A percentile compares a stretch with the other conserved stretches of the same genome.
phyloP scores from a whole-genome alignment of 2,113 vertebrate species.

The Ceyx cyanopectus region DNA sequence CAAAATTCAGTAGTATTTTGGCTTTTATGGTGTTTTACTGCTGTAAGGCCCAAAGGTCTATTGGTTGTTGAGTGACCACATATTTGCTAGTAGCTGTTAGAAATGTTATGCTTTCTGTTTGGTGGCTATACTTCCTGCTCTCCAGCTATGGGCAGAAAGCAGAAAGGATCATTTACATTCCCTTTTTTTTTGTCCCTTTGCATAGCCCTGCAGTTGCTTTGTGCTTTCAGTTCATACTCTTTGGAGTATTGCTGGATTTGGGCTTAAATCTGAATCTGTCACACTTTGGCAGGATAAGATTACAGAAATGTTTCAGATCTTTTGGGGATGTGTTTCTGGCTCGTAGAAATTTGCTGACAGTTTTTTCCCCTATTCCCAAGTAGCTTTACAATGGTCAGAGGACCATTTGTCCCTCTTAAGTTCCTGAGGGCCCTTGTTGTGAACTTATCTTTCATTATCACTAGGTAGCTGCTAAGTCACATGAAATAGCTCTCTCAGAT shows the following conservation, averaged over 20 bases:
- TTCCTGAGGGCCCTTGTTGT: neutral
- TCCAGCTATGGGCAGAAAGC: neutral
- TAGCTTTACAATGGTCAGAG: neutral
- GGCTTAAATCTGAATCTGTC: neutral
- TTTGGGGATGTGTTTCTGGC: conserved; percentile 8
- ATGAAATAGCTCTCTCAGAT: neutral
- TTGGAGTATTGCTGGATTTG: neutral
- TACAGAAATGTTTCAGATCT: conserved; percentile 7
- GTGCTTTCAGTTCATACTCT: neutral
- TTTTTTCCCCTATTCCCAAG: neutral
- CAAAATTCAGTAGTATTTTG: neutral
- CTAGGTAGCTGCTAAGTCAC: neutral
- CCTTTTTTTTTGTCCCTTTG: neutral
- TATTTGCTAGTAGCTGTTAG: neutral
- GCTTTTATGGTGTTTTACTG: neutral
- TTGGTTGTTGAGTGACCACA: neutral
- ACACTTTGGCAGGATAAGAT: neutral
- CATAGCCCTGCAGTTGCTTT: neutral
- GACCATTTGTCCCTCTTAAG: neutral
- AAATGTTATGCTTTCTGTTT: neutral
- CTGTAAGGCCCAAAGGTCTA: neutral
- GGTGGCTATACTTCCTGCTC: neutral
- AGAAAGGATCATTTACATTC: neutral
- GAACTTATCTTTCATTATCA: conserved; percentile 1
- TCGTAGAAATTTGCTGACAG: neutral